These are phyloP conservation scores for Phortica magna DNA, from an alignment of 2,888 invertebrate genomes.

Conservation along the genomic window DNA sequence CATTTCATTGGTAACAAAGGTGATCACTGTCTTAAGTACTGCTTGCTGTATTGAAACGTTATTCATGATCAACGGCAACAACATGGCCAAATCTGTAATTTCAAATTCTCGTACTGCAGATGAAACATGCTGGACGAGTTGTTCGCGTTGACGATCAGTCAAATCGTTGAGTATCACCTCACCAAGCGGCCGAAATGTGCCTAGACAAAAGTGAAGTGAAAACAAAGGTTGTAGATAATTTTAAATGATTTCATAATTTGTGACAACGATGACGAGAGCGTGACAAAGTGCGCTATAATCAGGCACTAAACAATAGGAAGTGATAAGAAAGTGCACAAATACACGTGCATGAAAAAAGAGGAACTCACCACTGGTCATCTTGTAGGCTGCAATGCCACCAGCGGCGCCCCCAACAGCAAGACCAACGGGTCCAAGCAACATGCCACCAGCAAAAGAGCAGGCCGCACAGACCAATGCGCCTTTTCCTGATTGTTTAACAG, in stretches of 20 bases:
- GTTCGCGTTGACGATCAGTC: slow-evolving; percentile 68
- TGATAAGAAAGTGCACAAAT: too few species aligned
- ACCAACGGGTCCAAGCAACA: slow-evolving; percentile 74
- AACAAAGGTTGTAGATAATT: not conserved
- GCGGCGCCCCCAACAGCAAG: slow-evolving; percentile 74
- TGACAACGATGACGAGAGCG: not conserved
- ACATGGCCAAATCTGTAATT: slow-evolving; percentile 68
- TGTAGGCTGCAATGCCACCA: slow-evolving; percentile 74
- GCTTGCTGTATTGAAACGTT: slow-evolving; percentile 69
- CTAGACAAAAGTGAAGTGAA: slow-evolving; percentile 51
- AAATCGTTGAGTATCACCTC: slow-evolving; percentile 76
- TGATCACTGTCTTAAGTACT: slow-evolving; percentile 67
- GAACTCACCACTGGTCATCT: slow-evolving; percentile 69
- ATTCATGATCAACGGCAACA: slow-evolving; percentile 71
- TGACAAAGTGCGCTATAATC: not conserved
- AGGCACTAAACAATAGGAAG: too few species aligned
- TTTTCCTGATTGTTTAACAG: slow-evolving; percentile 71
- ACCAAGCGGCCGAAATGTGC: slow-evolving; percentile 73
- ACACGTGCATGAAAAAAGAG: not conserved
- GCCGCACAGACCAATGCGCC: slow-evolving; percentile 74
- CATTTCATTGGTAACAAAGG: slow-evolving; percentile 74
- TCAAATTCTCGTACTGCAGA: slow-evolving; percentile 70
- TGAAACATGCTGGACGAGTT: slow-evolving; percentile 67
- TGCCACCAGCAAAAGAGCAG: slow-evolving; percentile 74
- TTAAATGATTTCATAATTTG: not conserved